phyloP scores from a whole-genome alignment of 2,797 vertebrate genomes.

The Gephyroberyx darwinii region DNA sequence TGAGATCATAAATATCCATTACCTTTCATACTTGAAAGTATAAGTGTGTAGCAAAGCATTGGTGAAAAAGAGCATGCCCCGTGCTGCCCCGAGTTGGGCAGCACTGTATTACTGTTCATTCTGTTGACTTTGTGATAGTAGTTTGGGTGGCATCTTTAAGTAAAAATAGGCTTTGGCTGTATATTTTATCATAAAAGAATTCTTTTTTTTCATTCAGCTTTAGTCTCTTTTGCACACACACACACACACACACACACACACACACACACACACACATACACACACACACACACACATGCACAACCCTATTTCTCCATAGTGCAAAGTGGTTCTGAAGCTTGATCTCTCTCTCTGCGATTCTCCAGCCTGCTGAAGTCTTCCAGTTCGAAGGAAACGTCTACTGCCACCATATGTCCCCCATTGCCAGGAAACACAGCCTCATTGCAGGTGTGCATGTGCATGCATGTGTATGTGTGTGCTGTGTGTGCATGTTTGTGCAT shows the following conservation, averaged over 20 bases:
- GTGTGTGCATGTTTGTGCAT: background rate
- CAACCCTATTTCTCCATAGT: background rate
- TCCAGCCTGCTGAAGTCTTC: conserved; percentile 91
- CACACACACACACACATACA: conserved; percentile 6
- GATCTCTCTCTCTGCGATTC: conserved; percentile 14
- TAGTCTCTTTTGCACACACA: background rate
- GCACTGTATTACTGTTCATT: background rate
- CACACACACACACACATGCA: background rate
- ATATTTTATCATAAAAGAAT: conserved; percentile 18
- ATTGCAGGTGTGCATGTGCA: conserved; percentile 87
- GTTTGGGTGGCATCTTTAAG: background rate
- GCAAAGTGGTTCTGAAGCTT: conserved; percentile 4
- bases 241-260: background rate
- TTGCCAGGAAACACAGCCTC: conserved; percentile 93
- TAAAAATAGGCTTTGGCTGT: conserved; percentile 1
- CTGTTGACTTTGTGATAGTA: background rate
- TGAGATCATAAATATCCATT: too few relatives aligned
- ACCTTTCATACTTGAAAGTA: too few relatives aligned
- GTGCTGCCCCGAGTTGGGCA: background rate
- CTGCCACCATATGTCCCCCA: conserved; percentile 94
- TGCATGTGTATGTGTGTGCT: background rate
- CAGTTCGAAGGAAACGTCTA: conserved; percentile 93
- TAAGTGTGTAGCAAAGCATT: too few relatives aligned
- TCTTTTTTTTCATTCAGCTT: background rate
- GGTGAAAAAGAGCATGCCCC: too few relatives aligned